These are phyloP conservation scores for Diarsia brunnea DNA, from an alignment of 2,888 invertebrate species.

Conservation along the genomic window DNA sequence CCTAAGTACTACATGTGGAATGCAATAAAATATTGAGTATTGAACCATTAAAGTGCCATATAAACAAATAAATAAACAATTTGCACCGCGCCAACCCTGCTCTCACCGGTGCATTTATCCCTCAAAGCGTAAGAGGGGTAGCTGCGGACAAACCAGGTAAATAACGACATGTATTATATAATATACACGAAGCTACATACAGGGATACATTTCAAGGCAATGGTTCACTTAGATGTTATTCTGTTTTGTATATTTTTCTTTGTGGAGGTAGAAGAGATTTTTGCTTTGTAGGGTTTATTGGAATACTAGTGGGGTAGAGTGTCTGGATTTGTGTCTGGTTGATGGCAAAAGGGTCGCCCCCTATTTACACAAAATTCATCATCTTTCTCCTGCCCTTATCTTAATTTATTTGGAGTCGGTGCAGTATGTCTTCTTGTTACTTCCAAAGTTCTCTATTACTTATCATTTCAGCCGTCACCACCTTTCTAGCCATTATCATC, in stretches of 20 bases:
- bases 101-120: constrained; percentile 58
- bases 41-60: background rate
- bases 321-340: no score
- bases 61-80: background rate
- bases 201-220: constrained; percentile 45
- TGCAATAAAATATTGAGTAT: no score
- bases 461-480: no score
- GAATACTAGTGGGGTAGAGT: background rate
- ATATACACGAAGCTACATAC: constrained; percentile 33
- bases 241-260: constrained; percentile 43
- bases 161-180: constrained; percentile 53
- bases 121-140: constrained; percentile 61
- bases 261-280: background rate
- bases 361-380: no score
- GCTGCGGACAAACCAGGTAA: constrained; percentile 56
- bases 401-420: no score
- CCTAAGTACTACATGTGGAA: no score
- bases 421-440: no score
- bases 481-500: no score
- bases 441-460: no score
- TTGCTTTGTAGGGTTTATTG: constrained; percentile 15
- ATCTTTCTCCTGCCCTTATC: no score
- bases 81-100: constrained; percentile 44
- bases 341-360: no score
- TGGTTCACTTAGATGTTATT: constrained; percentile 34